These are phyloP conservation scores for Lithobates sylvaticus DNA, from an alignment of 2,797 vertebrate species.

Conservation along the genomic window DNA sequence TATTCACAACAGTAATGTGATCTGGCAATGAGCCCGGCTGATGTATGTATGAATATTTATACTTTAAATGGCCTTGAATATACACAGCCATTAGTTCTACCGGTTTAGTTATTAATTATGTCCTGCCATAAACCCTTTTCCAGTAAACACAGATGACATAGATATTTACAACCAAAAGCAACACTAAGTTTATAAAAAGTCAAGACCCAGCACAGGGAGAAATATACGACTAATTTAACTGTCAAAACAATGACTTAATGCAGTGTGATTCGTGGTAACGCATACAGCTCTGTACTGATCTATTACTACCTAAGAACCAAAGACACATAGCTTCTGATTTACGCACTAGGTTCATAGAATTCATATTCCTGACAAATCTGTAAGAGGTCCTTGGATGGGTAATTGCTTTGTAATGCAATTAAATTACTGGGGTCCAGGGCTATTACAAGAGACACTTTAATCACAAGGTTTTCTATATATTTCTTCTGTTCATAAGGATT, in stretches of 20 bases:
- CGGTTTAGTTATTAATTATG: too few relatives aligned
- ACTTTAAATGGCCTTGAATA: neutral
- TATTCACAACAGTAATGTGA: neutral
- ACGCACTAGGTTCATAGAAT: too few relatives aligned
- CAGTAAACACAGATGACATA: neutral
- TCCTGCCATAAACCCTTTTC: neutral
- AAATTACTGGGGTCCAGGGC: too few relatives aligned
- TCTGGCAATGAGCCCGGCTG: neutral
- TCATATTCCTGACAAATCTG: too few relatives aligned
- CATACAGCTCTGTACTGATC: neutral
- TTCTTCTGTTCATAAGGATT: too few relatives aligned
- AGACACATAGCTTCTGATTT: too few relatives aligned
- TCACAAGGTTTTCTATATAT: too few relatives aligned
- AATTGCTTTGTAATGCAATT: too few relatives aligned
- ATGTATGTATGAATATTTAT: neutral
- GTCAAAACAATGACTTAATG: neutral
- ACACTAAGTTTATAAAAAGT: neutral
- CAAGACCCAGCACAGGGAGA: neutral
- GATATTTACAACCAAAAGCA: neutral
- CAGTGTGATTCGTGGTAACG: neutral
- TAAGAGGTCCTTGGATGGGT: too few relatives aligned
- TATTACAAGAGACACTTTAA: too few relatives aligned
- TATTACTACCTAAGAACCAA: neutral
- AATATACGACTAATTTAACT: neutral
- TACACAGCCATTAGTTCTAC: neutral